Conservation (phyloP, 2,113 vertebrate species). For the Anguilla japonica region DNA sequence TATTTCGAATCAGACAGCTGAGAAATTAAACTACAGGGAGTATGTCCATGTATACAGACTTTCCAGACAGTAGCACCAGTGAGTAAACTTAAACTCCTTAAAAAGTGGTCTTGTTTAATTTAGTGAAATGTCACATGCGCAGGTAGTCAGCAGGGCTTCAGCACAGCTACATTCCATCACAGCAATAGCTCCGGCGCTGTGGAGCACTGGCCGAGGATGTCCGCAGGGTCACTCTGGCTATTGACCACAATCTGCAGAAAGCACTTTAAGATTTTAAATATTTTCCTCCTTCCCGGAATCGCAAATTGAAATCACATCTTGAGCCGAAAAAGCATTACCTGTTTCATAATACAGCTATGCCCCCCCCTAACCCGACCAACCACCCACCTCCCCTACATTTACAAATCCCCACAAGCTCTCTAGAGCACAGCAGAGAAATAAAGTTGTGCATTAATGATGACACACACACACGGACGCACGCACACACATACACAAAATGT, state of each 20-base stretch:
- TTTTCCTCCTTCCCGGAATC: slow-evolving; percentile 30
- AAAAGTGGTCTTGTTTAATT: not conserved
- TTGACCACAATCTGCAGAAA: slow-evolving; percentile 35
- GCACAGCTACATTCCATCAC: slow-evolving; percentile 7
- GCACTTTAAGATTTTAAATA: slow-evolving; percentile 39
- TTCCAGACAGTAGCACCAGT: not conserved
- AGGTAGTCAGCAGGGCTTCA: not conserved
- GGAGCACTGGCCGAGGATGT: slow-evolving; percentile 15
- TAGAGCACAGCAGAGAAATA: slow-evolving; percentile 13
- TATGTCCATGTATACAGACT: not conserved
- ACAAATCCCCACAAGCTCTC: slow-evolving; percentile 41
- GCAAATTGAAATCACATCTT: slow-evolving; percentile 45
- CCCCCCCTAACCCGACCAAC: not conserved
- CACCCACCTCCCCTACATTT: not conserved
- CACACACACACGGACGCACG: slow-evolving; percentile 21
- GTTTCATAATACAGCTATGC: slow-evolving; percentile 40
- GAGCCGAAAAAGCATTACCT: slow-evolving; percentile 41
- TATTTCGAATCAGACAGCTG: not conserved
- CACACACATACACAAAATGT: slow-evolving; percentile 65
- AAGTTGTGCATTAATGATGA: slow-evolving; percentile 32
- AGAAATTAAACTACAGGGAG: not conserved
- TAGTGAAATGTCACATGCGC: not conserved
- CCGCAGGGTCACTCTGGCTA: slow-evolving; percentile 19
- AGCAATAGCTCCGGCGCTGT: not conserved
- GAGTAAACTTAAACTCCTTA: not conserved